Base-by-base conservation (phyloP, 1,140 invertebrate genomes). In the Cryptotermes secundus region DNA sequence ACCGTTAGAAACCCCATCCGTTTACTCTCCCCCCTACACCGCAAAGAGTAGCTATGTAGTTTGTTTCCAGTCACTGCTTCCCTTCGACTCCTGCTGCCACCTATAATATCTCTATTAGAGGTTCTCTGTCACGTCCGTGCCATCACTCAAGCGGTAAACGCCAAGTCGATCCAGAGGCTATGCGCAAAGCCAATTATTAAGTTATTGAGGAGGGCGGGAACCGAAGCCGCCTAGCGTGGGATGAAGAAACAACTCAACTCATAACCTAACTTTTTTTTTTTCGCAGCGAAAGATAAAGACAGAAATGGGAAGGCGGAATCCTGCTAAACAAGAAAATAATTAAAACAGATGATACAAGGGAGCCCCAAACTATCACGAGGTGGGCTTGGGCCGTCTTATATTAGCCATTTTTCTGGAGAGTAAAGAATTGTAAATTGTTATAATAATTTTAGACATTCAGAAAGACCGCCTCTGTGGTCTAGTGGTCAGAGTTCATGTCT, bases 41-140 rank as follows among this genome's bases (percentile, higher is more conserved):
- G 26, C 9, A 72, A 16, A 31, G 59, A 72, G 59, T 31, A 72
- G n/a, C 59, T 59, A 59, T 14, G 16, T 14, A 42, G 38, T 14
- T 42, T 42, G 9, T 6, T 42, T 14, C 38, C 38, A 42, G 38
- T 42, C 38, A 42, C 9, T 42, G 38, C 38, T 42, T 49, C 45
- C 45, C 19, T 1, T 19, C 9, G 16, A 31, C 59, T 72, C 26
- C 45, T 72, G 59, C 59, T 72, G 59, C 59, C 59, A 72, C 59
- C 59, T 72, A 72, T 72, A 72, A 72, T 72, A 72, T 72, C 59
- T 72, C 59, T 72, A 72, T 72, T 72, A 72, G 59, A 72, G 59
- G n/a, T 9, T 72, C n/a, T 72, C 59, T 72, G 31, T 72, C 59
- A 72, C 59, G 59, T 72, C n/a, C 59, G 26, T 72, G 59, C 59